Evolutionary conservation across 1,140 invertebrate genomes (phyloP), one percentile per base, ranked within the genome.

Genomic region (Calliopsis andreniformis): DNA sequence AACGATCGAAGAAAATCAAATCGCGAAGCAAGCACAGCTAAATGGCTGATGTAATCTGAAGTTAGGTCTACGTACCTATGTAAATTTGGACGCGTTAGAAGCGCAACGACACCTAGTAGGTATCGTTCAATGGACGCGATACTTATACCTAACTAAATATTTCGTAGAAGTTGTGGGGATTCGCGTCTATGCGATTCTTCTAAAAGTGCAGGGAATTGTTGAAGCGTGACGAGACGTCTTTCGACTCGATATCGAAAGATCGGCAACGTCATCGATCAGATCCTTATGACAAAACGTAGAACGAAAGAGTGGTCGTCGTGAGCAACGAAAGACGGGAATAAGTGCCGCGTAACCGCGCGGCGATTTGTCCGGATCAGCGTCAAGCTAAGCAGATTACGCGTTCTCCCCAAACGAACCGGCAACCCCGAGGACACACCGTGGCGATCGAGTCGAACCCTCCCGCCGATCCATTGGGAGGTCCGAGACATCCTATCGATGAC

Each of bases 361-460:
- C 87, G 89, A 92, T 92, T 91, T 89, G 88, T 91, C 87, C 91
- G 89, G 90, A 92, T 92, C 89, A 91, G 87, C 89, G 90, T 91
- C 89, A 90, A 70, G 75, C 84, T 92, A 92, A 92, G 91, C 87
- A 91, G 91, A 92, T 92, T 92, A 92, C 84, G 58, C 66, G 82
- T 63, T 84, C 81, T 76, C 77, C 82, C 84, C 64, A 82, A 84
- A 88, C 79, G 83, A 88, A 82, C 78, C 80, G 84, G 70, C 85
- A 79, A 85, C 82, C 77, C 69, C 77, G 49, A 64, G 72, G 81
- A 79, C 76, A 80, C 80, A 73, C 69, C 75, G 69, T 79, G 82
- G 80, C 83, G 82, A 68, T 49, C 73, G 59, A 63, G 68, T 47
- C 55, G 14, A 58, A 47, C 20, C 39, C 55, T 8, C 7, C 28